phyloP scores from a whole-genome alignment of 1,140 invertebrate species.

The Rhopalosiphum padi region DNA sequence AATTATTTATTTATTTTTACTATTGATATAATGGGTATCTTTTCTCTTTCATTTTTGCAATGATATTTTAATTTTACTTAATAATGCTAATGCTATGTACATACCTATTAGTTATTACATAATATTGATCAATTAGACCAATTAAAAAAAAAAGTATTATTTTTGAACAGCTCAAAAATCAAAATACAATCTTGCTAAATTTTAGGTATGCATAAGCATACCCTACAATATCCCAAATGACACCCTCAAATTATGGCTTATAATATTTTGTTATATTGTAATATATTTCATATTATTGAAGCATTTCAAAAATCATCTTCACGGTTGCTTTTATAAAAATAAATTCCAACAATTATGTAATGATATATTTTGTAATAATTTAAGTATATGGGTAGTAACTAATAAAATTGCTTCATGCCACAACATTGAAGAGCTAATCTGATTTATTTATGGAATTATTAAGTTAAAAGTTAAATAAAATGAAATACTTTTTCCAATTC shows the following conservation, averaged over 20 bases:
- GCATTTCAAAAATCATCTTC: background rate
- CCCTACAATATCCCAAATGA: too few relatives aligned
- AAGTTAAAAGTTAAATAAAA: background rate
- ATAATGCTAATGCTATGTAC: too few relatives aligned
- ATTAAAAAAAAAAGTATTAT: too few relatives aligned
- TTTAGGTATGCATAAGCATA: too few relatives aligned
- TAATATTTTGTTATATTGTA: background rate
- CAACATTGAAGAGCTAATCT: background rate
- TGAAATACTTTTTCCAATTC: background rate
- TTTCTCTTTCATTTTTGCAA: too few relatives aligned
- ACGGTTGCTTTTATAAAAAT: background rate
- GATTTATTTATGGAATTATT: background rate
- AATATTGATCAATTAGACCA: too few relatives aligned
- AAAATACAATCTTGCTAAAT: too few relatives aligned
- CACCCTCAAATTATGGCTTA: background rate
- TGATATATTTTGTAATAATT: background rate
- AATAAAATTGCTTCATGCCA: background rate
- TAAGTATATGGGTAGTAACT: background rate
- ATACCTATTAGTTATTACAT: too few relatives aligned
- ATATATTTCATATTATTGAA: background rate
- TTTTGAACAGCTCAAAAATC: too few relatives aligned
- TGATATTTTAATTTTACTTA: too few relatives aligned
- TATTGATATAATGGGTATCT: too few relatives aligned
- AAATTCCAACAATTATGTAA: background rate
- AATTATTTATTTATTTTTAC: too few relatives aligned